phyloP scores from a whole-genome alignment of 2,797 vertebrate species.

The Echeneis naucrates region DNA sequence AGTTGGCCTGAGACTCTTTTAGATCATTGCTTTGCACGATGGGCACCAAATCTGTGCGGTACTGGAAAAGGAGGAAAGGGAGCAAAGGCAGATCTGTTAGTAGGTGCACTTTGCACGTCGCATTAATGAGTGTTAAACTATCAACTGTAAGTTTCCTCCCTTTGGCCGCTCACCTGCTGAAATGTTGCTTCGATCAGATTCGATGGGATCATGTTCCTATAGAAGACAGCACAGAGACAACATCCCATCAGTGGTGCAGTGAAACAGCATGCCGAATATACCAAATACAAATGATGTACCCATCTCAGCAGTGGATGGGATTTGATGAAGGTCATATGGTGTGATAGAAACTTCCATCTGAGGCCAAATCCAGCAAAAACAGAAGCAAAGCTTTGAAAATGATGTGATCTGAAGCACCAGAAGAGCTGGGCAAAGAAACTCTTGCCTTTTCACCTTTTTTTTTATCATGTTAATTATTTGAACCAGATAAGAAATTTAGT shows the following conservation, averaged over 20 bases:
- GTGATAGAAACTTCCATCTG: neutral
- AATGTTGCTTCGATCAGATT: slow-evolving; percentile 92
- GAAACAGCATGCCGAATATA: neutral
- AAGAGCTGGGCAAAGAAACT: too few species aligned
- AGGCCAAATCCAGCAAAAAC: neutral
- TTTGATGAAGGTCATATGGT: neutral
- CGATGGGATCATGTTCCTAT: slow-evolving; percentile 92
- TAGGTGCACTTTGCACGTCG: neutral
- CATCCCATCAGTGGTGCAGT: neutral
- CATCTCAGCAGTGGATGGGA: neutral
- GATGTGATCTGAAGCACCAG: too few species aligned
- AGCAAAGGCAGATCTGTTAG: slow-evolving; percentile 13
- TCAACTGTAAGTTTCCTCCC: neutral
- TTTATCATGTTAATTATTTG: too few species aligned
- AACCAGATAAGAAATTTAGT: too few species aligned
- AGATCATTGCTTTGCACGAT: slow-evolving; percentile 77
- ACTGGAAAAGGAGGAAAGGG: slow-evolving; percentile 73
- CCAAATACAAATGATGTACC: too few species aligned
- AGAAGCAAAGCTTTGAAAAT: neutral
- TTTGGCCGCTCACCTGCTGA: slow-evolving; percentile 86
- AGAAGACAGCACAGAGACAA: slow-evolving; percentile 10
- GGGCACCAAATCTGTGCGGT: slow-evolving; percentile 88
- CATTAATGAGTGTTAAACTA: neutral
- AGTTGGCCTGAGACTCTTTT: slow-evolving; percentile 83
- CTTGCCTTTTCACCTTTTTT: too few species aligned